Base-by-base conservation (phyloP, 1,140 invertebrate species). In the Drosophila dunni region DNA sequence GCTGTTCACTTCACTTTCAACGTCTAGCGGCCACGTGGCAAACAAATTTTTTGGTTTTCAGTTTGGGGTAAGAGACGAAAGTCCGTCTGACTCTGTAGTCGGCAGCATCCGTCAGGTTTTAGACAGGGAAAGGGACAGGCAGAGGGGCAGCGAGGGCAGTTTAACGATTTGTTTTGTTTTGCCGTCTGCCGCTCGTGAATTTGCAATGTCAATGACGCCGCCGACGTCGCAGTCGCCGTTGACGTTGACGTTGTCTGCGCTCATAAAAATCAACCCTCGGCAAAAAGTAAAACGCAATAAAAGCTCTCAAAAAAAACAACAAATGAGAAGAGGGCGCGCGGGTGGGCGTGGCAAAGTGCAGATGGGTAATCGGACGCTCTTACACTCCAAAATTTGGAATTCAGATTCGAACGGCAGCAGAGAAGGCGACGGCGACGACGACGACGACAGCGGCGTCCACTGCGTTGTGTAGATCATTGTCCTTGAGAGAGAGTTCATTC, bases 401-500 rank as follows among this genome's bases (percentile, higher is more conserved):
- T 42, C n/a, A n/a, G 40, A 42, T 13, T 42, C n/a, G 40, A n/a
- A 38, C 7, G 7, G 2, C 8, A 20, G 36, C 50, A 6, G 45
- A 72, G 4, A 29, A 34, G 44, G 17, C 17, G 1, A 20, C 7
- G 7, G 1, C 7, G 34, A 36, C 6, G 6, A 1, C 1, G 65
- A 66, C 48, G 17, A 2, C 8, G 20, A 44, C 50, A 0, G 45
- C 76, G 4, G 15, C 40, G 44, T 56, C 33, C 11, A 13, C 9
- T 17, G 50, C 34, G 24, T 29, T 56, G 57, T 66, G 86, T 82
- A 83, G 88, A 91, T 90, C 88, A 90, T 91, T 86, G 88, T 90
- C 86, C 86, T 90, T 90, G 86, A 84, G 53, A 54, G 69, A 82
- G 86, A 82, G 86, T 90, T 90, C 86, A 90, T 90, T 90, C 79